Evolutionary conservation across 2,113 vertebrate genomes (phyloP).

Genomic region (Malurus cyaneus): DNA sequence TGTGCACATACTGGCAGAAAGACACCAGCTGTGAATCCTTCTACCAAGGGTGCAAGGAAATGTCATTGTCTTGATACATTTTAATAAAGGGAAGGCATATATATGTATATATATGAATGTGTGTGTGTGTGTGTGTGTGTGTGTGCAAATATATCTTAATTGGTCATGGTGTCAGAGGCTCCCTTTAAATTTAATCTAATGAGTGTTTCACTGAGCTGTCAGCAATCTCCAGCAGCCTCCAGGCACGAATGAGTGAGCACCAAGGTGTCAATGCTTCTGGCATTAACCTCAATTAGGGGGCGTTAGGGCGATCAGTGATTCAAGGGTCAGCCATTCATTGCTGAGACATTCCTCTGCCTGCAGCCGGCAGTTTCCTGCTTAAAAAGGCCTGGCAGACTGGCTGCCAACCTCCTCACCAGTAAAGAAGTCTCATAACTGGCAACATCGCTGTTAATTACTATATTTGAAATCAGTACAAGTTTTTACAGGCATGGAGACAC

Average conservation of each 20-base stretch:
- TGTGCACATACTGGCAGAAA: background rate
- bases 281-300: slow-evolving; percentile 60
- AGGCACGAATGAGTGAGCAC: slow-evolving; percentile 30
- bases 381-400: background rate
- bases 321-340: slow-evolving; percentile 2
- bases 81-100: background rate
- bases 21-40: background rate
- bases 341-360: slow-evolving; percentile 15
- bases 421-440: background rate
- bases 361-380: background rate
- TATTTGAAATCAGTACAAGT: background rate
- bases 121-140: background rate
- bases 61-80: background rate
- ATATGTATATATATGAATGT: background rate
- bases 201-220: background rate
- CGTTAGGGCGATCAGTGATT: slow-evolving; percentile 14
- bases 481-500: background rate
- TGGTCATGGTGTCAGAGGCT: background rate
- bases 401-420: background rate
- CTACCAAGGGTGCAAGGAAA: background rate
- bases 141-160: background rate
- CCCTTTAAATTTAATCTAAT: background rate
- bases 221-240: background rate
- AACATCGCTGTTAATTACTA: background rate
- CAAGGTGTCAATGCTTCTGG: slow-evolving; percentile 53